phyloP scores from a whole-genome alignment of 2,888 invertebrate genomes.

The Synergus itoensis region DNA sequence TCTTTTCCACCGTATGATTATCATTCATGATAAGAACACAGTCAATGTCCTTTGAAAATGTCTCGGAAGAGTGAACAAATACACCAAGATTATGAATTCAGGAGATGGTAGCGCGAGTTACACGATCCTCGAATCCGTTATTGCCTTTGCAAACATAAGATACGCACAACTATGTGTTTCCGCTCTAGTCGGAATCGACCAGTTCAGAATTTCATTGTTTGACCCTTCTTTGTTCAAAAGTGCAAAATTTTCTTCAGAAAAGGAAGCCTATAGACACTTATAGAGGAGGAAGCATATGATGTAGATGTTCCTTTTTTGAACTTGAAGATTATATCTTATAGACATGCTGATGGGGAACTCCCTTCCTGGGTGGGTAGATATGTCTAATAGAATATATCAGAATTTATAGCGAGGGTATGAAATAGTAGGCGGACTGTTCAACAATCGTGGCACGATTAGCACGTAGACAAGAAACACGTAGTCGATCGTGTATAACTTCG shows the following conservation, averaged over 20 bases:
- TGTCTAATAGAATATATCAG: slow-evolving; percentile 7
- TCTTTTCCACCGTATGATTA: not conserved
- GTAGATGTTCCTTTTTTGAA: too few species aligned
- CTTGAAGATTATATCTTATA: too few species aligned
- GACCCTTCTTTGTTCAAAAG: not conserved
- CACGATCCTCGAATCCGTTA: slow-evolving; percentile 65
- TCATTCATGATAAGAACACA: not conserved
- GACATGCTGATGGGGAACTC: too few species aligned
- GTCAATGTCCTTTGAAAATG: slow-evolving; percentile 54
- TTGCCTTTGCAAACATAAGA: slow-evolving; percentile 61
- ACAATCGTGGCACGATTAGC: not conserved
- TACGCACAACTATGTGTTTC: slow-evolving; percentile 65
- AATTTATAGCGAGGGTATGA: not conserved
- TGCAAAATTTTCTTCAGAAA: not conserved
- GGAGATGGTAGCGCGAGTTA: slow-evolving; percentile 59
- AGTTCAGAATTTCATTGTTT: not conserved
- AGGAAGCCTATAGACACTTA: too few species aligned
- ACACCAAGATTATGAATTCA: slow-evolving; percentile 64
- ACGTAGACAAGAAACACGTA: slow-evolving; percentile 5
- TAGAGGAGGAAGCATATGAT: too few species aligned
- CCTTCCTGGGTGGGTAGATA: too few species aligned
- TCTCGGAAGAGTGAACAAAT: slow-evolving; percentile 54
- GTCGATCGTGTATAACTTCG: too few species aligned
- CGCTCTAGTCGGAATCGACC: slow-evolving; percentile 64
- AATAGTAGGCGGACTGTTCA: not conserved